Conservation (phyloP, 2,888 invertebrate species). For the Oxycera nigricornis region DNA sequence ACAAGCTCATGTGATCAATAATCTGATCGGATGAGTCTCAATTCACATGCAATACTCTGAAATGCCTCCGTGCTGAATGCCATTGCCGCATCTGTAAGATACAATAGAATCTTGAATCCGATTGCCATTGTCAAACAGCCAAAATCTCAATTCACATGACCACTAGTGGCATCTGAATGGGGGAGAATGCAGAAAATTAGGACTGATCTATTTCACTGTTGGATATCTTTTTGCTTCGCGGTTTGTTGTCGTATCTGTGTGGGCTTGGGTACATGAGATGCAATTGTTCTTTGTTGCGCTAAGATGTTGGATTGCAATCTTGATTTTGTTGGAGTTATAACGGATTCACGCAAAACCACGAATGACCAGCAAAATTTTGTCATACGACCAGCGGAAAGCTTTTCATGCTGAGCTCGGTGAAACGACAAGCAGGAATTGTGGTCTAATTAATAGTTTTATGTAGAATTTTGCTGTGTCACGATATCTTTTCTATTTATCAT, state of each 20-base stretch:
- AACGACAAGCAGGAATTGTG: neutral
- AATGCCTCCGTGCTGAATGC: neutral
- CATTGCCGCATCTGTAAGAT: neutral
- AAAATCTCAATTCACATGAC: neutral
- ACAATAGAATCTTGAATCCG: neutral
- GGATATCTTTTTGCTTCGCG: neutral
- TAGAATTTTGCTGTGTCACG: neutral
- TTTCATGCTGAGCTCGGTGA: too few species aligned
- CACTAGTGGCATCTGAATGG: conserved; percentile 18
- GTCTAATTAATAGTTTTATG: conserved; percentile 18
- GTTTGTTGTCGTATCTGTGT: neutral
- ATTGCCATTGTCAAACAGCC: conserved; percentile 13
- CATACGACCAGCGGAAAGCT: too few species aligned
- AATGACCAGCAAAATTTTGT: neutral
- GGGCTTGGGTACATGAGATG: neutral
- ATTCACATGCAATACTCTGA: neutral
- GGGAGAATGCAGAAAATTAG: conserved; percentile 24
- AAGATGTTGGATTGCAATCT: neutral
- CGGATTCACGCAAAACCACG: neutral
- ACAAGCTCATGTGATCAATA: conserved; percentile 4
- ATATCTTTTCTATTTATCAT: too few species aligned
- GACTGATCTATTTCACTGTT: conserved; percentile 17
- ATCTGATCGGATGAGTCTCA: neutral
- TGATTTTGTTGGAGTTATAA: conserved; percentile 6
- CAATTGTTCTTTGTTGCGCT: conserved; percentile 19